Evolutionary conservation across 2,888 invertebrate genomes (phyloP).

Genomic region (Leptinotarsa peninsularis): DNA sequence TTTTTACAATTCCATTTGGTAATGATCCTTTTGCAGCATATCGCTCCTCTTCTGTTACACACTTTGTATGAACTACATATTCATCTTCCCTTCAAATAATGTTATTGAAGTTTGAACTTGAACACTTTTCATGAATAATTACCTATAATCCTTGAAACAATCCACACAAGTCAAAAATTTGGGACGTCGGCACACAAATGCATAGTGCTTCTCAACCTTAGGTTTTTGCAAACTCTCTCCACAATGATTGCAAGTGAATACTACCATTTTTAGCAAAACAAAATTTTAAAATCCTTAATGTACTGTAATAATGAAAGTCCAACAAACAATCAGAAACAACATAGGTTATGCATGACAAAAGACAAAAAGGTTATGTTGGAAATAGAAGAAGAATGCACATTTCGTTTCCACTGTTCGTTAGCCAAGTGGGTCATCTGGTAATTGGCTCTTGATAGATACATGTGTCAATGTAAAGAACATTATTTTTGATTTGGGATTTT

Average conservation of each 20-base stretch:
- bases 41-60: constrained; percentile 87
- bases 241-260: constrained; percentile 93
- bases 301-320: too few species aligned
- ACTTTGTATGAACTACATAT: constrained; percentile 84
- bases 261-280: constrained; percentile 77
- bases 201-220: constrained; percentile 89
- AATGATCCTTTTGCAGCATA: constrained; percentile 87
- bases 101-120: constrained; percentile 23
- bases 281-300: too few species aligned
- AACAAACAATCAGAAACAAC: too few species aligned
- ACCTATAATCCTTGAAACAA: constrained; percentile 90
- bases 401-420: too few species aligned
- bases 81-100: constrained; percentile 75
- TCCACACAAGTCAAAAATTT: constrained; percentile 91
- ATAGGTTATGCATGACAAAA: too few species aligned
- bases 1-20: constrained; percentile 77
- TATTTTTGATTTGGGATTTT: too few species aligned
- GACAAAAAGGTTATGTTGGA: not conserved
- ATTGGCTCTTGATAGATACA: too few species aligned
- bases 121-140: constrained; percentile 57
- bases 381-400: too few species aligned
- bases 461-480: too few species aligned
- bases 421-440: too few species aligned
- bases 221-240: constrained; percentile 93
- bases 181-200: constrained; percentile 75